Evolutionary conservation across 1,140 invertebrate species (phyloP), one percentile per base, ranked within the genome.

Genomic region (Ceratina calcarata): DNA sequence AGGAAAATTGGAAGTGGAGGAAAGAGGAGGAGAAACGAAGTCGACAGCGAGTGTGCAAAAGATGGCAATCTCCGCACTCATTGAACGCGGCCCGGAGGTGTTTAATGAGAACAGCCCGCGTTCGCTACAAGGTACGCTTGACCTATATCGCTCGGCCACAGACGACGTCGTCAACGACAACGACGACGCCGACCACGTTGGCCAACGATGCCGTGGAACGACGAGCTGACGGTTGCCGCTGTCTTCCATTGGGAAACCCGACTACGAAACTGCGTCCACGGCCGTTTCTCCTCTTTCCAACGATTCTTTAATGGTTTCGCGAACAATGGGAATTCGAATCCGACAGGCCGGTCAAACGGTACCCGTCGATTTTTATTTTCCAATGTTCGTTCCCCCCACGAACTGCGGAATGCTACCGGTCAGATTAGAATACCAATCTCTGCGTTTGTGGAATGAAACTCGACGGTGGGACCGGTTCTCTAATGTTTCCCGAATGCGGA

Each of bases 21-120:
- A 45, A 45, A 45, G 37, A 45, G 8, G 6, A 45, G 69, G 65
- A 61, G 65, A 60, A 53, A 60, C 20, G 57, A 3, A 60, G 62
- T 45, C 53, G 49, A 37, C 37, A 45, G 68, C 58, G 78, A 79
- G 82, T 80, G 78, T 82, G 78, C 79, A 78, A 87, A 85, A 87
- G 80, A 82, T 81, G 71, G 80, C 72, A 83, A 83, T 87, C 84
- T 82, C 77, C 64, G 69, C 73, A 69, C 72, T 78, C 83, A 83
- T 87, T 89, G 85, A 86, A 84, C 82, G 80, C 66, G 67, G 64
- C 81, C 78, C 37, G 71, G 80, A 81, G 80, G 81, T 85, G 80
- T 87, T 86, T 85, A 84, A 87, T 80, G 87, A 84, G 85, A 76
- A 64, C 68, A 72, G 74, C 70, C 66, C 66, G 51, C 60, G 37